Conservation (phyloP, 2,113 vertebrate genomes). For the Hepsetus odoe region DNA sequence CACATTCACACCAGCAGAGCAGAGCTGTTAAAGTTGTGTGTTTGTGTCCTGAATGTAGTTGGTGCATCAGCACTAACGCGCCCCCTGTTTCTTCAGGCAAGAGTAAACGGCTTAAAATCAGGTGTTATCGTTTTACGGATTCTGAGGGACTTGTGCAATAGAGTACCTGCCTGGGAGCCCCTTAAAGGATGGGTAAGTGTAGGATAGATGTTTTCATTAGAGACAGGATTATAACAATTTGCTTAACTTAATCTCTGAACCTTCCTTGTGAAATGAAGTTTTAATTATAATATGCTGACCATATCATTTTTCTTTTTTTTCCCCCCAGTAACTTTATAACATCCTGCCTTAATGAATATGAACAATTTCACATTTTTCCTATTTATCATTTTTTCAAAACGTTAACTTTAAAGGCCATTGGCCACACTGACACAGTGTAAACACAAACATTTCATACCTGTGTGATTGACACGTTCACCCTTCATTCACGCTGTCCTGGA, state of each 20-base stretch:
- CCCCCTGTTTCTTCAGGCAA: slow-evolving; percentile 88
- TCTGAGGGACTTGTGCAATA: slow-evolving; percentile 98
- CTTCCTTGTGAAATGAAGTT: too few species aligned
- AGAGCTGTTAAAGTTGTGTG: slow-evolving; percentile 1
- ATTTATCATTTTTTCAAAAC: too few species aligned
- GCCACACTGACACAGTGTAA: too few species aligned
- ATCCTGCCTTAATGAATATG: too few species aligned
- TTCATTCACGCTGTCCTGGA: too few species aligned
- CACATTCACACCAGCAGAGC: slow-evolving; percentile 7
- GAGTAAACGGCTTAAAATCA: slow-evolving; percentile 98
- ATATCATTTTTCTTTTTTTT: too few species aligned
- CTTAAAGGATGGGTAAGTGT: slow-evolving; percentile 97
- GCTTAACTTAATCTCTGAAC: not conserved
- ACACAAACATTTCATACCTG: too few species aligned
- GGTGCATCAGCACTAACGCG: slow-evolving; percentile 61
- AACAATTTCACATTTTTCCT: too few species aligned
- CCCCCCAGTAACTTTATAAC: too few species aligned
- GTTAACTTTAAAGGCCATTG: too few species aligned
- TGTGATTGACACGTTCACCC: too few species aligned
- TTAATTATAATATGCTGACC: too few species aligned
- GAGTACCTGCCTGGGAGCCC: slow-evolving; percentile 94
- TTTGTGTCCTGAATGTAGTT: not conserved
- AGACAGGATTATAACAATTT: not conserved
- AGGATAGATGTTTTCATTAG: not conserved
- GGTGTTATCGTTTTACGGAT: slow-evolving; percentile 98